phyloP scores from a whole-genome alignment of 2,888 invertebrate species.

The Microctonus aethiopoides region DNA sequence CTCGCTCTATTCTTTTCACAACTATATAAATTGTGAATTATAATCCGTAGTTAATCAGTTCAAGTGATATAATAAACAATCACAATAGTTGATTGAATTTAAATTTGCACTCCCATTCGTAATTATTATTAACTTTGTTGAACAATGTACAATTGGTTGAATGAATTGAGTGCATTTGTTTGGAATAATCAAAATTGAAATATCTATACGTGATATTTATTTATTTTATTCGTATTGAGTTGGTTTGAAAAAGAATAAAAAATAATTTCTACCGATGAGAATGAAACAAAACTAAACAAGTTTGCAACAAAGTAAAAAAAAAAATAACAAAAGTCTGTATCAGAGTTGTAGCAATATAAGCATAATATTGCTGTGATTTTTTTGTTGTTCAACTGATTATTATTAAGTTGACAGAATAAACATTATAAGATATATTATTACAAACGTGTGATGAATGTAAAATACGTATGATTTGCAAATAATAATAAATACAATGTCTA shows the following conservation, averaged over 20 bases:
- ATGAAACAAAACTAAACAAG: too few species aligned
- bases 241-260: too few species aligned
- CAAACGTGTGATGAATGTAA: slow-evolving; percentile 45
- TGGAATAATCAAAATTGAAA: neutral
- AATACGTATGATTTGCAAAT: slow-evolving; percentile 43
- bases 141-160: neutral
- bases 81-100: neutral
- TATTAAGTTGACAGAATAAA: slow-evolving; percentile 5
- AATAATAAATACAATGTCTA: slow-evolving; percentile 45
- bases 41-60: neutral
- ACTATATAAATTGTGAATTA: neutral
- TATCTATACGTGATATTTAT: neutral
- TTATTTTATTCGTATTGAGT: too few species aligned
- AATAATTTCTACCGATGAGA: too few species aligned
- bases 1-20: neutral
- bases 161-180: neutral
- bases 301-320: too few species aligned
- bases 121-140: slow-evolving; percentile 6
- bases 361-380: neutral
- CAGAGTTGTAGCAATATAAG: neutral
- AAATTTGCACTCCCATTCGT: neutral
- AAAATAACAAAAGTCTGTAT: neutral
- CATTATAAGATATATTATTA: slow-evolving; percentile 36
- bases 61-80: neutral
- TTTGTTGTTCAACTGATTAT: neutral